Percentiles rank a stretch among this genome's conserved stretches.
These are phyloP conservation scores for Eupithecia dodoneata DNA, from an alignment of 2,888 invertebrate genomes.

Conservation along the genomic window DNA sequence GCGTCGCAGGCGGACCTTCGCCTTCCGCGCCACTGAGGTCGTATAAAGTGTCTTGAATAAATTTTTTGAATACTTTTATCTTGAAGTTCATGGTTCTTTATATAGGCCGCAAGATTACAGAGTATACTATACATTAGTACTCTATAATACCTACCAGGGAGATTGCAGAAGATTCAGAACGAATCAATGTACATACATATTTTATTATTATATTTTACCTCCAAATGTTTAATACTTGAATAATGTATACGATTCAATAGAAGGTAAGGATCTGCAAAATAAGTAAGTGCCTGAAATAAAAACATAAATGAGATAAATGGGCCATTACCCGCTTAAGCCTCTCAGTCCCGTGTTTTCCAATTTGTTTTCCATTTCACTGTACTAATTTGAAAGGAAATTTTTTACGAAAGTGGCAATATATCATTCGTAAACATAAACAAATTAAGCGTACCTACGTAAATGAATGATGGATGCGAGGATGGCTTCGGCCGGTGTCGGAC, in stretches of 20 bases:
- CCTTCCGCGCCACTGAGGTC: no score
- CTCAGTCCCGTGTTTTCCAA: constrained; percentile 38
- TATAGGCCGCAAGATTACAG: not conserved
- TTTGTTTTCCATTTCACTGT: constrained; percentile 44
- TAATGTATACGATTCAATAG: constrained; percentile 9
- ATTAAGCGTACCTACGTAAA: constrained; percentile 53
- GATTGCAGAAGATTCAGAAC: not conserved
- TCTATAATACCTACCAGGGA: not conserved
- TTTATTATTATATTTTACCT: not conserved
- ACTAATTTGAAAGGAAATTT: constrained; percentile 43
- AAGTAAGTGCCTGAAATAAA: constrained; percentile 12
- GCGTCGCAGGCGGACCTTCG: no score
- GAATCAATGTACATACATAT: not conserved
- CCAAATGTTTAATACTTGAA: not conserved
- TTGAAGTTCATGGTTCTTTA: not conserved
- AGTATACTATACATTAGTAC: not conserved
- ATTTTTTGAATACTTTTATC: not conserved
- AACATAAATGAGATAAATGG: constrained; percentile 24
- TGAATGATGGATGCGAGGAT: constrained; percentile 63
- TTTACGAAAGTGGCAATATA: constrained; percentile 48
- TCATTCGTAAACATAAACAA: constrained; percentile 58
- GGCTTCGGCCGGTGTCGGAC: constrained; percentile 56
- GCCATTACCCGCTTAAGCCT: constrained; percentile 25
- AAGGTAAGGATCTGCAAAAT: not conserved
- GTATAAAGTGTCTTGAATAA: no score